These are phyloP conservation scores for Lithobates pipiens DNA, from an alignment of 2,797 vertebrate genomes.

Conservation along the genomic window DNA sequence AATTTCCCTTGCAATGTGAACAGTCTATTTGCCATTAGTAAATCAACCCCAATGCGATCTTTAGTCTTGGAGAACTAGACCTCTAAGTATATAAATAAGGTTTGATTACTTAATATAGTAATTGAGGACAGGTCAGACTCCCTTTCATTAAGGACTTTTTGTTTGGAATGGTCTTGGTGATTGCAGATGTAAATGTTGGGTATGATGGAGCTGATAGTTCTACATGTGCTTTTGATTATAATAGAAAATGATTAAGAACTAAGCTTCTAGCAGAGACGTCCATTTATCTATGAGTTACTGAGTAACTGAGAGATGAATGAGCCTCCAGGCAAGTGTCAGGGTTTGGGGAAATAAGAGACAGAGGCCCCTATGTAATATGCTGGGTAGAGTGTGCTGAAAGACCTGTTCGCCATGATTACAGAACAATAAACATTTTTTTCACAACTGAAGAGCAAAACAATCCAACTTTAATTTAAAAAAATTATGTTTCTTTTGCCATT, in stretches of 20 bases:
- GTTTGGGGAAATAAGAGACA: conserved; percentile 40
- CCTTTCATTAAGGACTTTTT: background rate
- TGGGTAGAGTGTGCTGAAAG: conserved; percentile 28
- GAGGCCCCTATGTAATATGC: conserved; percentile 41
- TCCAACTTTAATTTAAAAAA: background rate
- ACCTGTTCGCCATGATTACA: conserved; percentile 28
- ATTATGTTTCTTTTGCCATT: background rate
- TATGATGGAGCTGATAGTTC: conserved; percentile 18
- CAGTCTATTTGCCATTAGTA: no score
- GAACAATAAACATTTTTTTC: conserved; percentile 28
- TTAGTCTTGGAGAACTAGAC: conserved; percentile 8
- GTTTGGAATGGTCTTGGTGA: background rate
- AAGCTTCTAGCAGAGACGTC: conserved; percentile 23
- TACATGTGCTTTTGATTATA: conserved; percentile 54
- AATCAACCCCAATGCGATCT: background rate
- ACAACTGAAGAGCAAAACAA: conserved; percentile 16
- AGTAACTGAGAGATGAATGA: conserved; percentile 51
- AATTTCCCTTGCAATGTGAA: no score
- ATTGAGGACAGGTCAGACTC: background rate
- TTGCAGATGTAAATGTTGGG: conserved; percentile 13
- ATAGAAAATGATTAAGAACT: conserved; percentile 21
- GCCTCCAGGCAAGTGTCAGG: conserved; percentile 46
- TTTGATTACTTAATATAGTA: background rate
- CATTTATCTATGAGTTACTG: conserved; percentile 53
- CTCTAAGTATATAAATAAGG: background rate